phyloP scores from a whole-genome alignment of 2,888 invertebrate genomes.

The Acleris sparsana region DNA sequence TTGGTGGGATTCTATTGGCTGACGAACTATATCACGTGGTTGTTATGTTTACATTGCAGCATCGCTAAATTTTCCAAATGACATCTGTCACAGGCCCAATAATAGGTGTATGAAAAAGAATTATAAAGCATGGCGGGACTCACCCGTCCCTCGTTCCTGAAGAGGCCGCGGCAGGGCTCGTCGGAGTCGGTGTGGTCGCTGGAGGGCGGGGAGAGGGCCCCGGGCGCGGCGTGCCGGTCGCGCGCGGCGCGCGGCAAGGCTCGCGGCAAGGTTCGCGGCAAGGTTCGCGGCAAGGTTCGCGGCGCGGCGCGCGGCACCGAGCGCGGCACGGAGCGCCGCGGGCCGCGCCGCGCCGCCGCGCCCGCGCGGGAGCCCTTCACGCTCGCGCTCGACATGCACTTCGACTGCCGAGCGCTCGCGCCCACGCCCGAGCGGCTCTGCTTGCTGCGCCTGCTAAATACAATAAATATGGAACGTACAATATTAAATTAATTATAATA shows the following conservation, averaged over 20 bases:
- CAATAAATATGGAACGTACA: no score
- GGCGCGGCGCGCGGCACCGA: conserved; percentile 55
- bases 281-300: conserved; percentile 36
- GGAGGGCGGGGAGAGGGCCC: conserved; percentile 59
- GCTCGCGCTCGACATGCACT: conserved; percentile 27
- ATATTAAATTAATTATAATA: no score
- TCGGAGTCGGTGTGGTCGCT: conserved; percentile 76
- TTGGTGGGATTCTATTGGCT: no score
- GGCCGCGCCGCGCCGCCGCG: conserved; percentile 42
- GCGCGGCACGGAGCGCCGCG: conserved; percentile 41
- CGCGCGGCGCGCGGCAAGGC: conserved; percentile 55
- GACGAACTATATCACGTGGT: no score
- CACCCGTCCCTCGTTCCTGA: conserved; percentile 60
- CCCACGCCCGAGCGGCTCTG: conserved; percentile 55
- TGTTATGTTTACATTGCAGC: no score
- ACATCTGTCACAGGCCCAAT: no score
- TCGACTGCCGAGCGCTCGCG: conserved; percentile 40
- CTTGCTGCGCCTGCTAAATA: conserved; percentile 66
- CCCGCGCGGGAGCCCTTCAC: conserved; percentile 39
- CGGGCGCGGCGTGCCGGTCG: conserved; percentile 34
- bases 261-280: conserved; percentile 27
- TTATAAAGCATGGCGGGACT: conserved; percentile 32
- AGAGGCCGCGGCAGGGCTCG: conserved; percentile 62
- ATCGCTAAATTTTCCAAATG: no score
- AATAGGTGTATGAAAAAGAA: no score